A percentile compares a stretch with the other conserved stretches of the same genome.
Conservation (phyloP, 2,113 vertebrate genomes). For the Neofelis nebulosa region DNA sequence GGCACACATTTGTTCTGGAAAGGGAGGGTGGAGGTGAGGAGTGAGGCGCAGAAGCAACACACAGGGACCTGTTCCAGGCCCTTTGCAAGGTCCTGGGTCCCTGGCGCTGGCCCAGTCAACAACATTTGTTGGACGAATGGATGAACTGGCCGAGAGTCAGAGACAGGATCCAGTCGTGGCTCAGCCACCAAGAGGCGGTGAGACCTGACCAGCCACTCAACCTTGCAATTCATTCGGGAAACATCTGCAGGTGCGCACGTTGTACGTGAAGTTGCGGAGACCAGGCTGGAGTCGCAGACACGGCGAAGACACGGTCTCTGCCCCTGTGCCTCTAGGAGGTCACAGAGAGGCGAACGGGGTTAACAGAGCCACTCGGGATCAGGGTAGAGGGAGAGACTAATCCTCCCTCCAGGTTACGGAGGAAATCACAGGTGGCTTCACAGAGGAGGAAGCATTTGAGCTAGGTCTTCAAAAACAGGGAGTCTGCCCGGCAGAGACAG, state of each 20-base stretch:
- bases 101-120: background rate
- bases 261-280: background rate
- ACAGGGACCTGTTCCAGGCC: rapidly evolving
- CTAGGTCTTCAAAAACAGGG: background rate
- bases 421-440: background rate
- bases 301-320: background rate
- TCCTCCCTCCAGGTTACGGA: background rate
- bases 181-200: background rate
- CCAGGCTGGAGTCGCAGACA: background rate
- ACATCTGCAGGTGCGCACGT: rapidly evolving
- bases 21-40: background rate
- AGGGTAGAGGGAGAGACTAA: rapidly evolving
- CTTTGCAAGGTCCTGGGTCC: background rate
- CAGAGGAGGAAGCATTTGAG: background rate
- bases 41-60: background rate
- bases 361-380: background rate
- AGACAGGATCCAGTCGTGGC: background rate
- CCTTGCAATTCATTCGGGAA: background rate
- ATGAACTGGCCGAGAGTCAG: background rate
- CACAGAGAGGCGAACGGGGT: background rate
- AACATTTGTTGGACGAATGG: background rate
- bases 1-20: constrained; percentile 96
- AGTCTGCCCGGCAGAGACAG: background rate
- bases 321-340: background rate
- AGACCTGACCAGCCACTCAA: background rate